These are phyloP conservation scores for Physocephala rufipes DNA, from an alignment of 2,888 invertebrate genomes.

Conservation along the genomic window DNA sequence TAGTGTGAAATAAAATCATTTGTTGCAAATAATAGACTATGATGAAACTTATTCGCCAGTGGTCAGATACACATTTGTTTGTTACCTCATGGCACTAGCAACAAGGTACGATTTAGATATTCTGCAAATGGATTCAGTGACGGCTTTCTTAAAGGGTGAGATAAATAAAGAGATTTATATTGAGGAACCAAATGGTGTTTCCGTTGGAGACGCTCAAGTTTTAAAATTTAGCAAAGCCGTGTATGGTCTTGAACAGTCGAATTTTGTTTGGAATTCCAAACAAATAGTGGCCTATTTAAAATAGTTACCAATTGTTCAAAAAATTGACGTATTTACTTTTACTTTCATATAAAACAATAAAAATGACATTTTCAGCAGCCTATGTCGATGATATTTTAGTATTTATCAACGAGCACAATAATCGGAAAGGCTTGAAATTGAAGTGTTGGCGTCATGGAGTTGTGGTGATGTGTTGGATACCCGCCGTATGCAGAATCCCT, in stretches of 20 bases:
- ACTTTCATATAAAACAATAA: slow-evolving; percentile 9
- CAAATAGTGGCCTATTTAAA: not conserved
- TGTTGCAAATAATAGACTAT: slow-evolving; percentile 30
- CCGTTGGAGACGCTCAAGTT: too few relatives aligned
- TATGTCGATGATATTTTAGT: slow-evolving; percentile 1
- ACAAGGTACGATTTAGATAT: slow-evolving; percentile 29
- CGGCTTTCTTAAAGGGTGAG: slow-evolving; percentile 21
- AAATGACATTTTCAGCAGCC: slow-evolving; percentile 5
- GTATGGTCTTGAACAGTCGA: slow-evolving; percentile 20
- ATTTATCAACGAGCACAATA: slow-evolving; percentile 25
- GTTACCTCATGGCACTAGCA: slow-evolving; percentile 30
- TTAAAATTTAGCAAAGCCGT: slow-evolving; percentile 13
- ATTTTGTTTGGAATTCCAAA: slow-evolving; percentile 18
- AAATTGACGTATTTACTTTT: slow-evolving; percentile 12
- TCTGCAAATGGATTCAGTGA: slow-evolving; percentile 33
- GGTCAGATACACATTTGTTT: slow-evolving; percentile 37
- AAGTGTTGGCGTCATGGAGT: too few relatives aligned
- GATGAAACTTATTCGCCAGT: slow-evolving; percentile 32
- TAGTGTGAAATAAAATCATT: slow-evolving; percentile 7
- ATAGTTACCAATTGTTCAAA: not conserved
- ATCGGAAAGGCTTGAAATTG: slow-evolving; percentile 3
- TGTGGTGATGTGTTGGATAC: too few relatives aligned
- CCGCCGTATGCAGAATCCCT: too few relatives aligned
- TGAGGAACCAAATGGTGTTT: too few relatives aligned
- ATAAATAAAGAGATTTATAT: slow-evolving; percentile 38